phyloP scores from a whole-genome alignment of 2,888 invertebrate species.

The Acleris sparsana region DNA sequence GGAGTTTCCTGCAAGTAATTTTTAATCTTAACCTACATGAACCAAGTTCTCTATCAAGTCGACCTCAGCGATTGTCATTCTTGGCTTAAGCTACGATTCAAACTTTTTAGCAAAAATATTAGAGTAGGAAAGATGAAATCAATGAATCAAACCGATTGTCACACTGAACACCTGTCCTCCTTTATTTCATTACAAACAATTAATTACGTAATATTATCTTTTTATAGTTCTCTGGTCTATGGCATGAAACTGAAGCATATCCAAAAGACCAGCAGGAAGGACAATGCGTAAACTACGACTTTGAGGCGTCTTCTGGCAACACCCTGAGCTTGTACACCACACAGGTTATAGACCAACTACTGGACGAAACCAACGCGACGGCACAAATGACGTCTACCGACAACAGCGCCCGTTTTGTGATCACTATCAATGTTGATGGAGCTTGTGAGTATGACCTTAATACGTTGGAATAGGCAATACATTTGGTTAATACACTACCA shows the following conservation, averaged over 20 bases:
- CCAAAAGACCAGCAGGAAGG: constrained; percentile 32
- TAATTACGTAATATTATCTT: background rate
- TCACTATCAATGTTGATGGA: constrained; percentile 20
- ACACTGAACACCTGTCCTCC: too few relatives aligned
- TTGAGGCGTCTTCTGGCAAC: constrained; percentile 3
- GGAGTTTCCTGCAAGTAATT: too few relatives aligned
- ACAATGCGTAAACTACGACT: constrained; percentile 32
- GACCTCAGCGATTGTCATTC: too few relatives aligned
- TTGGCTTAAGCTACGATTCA: too few relatives aligned
- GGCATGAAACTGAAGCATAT: constrained; percentile 37
- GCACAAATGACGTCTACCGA: constrained; percentile 33
- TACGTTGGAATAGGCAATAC: background rate
- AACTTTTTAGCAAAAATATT: too few relatives aligned
- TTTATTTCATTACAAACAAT: background rate
- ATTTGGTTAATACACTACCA: too few relatives aligned
- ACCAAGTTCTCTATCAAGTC: too few relatives aligned
- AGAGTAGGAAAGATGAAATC: too few relatives aligned
- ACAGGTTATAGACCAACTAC: constrained; percentile 44
- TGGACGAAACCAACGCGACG: constrained; percentile 42
- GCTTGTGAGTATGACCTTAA: constrained; percentile 15
- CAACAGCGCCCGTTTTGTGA: constrained; percentile 27
- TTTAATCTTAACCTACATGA: too few relatives aligned
- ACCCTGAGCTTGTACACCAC: constrained; percentile 43
- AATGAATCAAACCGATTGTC: too few relatives aligned
- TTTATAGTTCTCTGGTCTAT: constrained; percentile 35